Base-by-base conservation (phyloP, 2,113 vertebrate genomes). In the Prunella fulvescens region DNA sequence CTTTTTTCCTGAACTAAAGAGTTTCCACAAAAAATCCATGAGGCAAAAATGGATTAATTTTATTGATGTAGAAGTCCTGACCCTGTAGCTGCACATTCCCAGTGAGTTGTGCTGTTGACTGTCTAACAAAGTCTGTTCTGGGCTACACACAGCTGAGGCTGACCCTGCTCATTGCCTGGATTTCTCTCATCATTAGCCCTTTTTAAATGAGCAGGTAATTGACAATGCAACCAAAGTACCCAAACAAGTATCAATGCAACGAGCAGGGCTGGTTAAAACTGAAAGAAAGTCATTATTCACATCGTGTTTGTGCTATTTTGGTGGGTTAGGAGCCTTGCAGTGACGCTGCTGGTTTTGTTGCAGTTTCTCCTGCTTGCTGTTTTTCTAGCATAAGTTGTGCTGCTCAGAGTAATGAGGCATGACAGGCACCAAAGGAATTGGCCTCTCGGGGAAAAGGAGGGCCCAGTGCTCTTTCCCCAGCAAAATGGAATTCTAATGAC, bases 401-500 rank as follows among this genome's bases (percentile, higher is more conserved):
- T 92, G 89, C 72, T 94, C 92, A 22, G 86, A 20, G 90, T 85
- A 93, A 79, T 65, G 88, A 97, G 86, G 78, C 94, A 33, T 6
- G 51, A 95, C 83, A 86, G 81, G 88, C 8, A 44, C 82, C 62
- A 80, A 42, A 93, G 81, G 81, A 89, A 62, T 87, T 79, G 39
- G 20, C 73, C 83, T 89, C 89, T 35, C 0, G 0, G 73, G 81
- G 18, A 42, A 84, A 87, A 57, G 71, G 67, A 85, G 53, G 89
- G 88, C 79, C 86, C 54, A 20, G 61, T 44, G 74, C 65, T 88
- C 50, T 85, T 90, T 92, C 67, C 60, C 61, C 51, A 88, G 86
- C 6, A 50, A 81, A 72, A 82, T 28, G 42, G 91, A 94, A 96
- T 95, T 95, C 85, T 93, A 96, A 95, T 90, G 92, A 54, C 60